Percentiles rank a stretch among this genome's conserved stretches.
phyloP scores from a whole-genome alignment of 2,888 invertebrate species.

The Junonia oenone region DNA sequence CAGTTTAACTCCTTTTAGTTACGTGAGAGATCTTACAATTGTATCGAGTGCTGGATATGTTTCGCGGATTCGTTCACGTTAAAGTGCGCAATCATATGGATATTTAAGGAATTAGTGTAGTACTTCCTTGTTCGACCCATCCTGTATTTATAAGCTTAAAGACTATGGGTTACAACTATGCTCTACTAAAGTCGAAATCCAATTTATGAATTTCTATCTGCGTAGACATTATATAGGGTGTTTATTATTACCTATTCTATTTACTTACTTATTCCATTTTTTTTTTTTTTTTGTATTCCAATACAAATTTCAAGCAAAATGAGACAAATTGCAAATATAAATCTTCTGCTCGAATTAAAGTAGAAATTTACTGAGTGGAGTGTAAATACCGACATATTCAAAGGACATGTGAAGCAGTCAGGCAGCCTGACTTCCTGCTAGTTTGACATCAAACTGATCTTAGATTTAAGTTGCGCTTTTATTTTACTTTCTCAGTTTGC shows the following conservation, averaged over 20 bases:
- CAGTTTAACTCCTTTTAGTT: not conserved
- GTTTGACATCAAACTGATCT: not conserved
- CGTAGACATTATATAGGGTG: too few relatives aligned
- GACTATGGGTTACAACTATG: too few relatives aligned
- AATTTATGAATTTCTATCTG: too few relatives aligned
- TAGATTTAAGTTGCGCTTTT: not conserved
- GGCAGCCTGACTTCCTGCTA: not conserved
- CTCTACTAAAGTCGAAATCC: too few relatives aligned
- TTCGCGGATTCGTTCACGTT: not conserved
- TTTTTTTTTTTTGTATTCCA: too few relatives aligned
- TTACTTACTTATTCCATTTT: too few relatives aligned
- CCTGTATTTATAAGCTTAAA: too few relatives aligned
- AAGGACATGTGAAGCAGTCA: not conserved
- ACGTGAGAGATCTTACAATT: not conserved
- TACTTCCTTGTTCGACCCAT: too few relatives aligned
- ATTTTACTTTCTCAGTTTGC: not conserved
- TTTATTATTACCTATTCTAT: too few relatives aligned
- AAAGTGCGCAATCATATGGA: too few relatives aligned
- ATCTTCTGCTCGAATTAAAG: conserved; percentile 1
- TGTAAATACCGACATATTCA: not conserved
- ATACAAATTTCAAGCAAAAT: too few relatives aligned
- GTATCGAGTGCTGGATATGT: not conserved
- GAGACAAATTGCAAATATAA: not conserved
- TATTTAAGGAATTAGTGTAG: too few relatives aligned
- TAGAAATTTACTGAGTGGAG: not conserved